These are phyloP conservation scores for Cheirogaleus major DNA, from an alignment of 2,797 vertebrate species.

Conservation along the genomic window DNA sequence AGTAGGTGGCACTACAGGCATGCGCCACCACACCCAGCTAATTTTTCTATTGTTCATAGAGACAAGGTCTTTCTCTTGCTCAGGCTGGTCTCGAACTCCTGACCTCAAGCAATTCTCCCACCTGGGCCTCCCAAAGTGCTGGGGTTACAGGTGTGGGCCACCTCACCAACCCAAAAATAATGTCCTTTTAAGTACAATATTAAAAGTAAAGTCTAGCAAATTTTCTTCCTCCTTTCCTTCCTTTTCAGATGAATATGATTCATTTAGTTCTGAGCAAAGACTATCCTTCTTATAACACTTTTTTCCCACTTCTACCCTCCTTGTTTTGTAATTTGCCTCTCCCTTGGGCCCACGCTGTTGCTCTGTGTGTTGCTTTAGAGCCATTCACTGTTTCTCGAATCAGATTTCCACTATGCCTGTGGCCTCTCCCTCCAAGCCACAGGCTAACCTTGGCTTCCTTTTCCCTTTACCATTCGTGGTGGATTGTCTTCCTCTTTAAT, in stretches of 20 bases:
- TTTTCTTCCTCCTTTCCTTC: not conserved
- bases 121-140: not conserved
- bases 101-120: too few relatives aligned
- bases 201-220: not conserved
- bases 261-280: not conserved
- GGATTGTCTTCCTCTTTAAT: not conserved
- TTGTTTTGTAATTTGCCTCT: not conserved
- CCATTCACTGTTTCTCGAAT: not conserved
- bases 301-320: not conserved
- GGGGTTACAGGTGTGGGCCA: not conserved
- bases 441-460: not conserved
- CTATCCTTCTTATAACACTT: not conserved
- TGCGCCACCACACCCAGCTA: not conserved
- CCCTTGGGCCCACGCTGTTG: not conserved
- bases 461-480: not conserved
- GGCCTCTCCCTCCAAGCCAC: rapidly evolving
- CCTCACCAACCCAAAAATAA: not conserved
- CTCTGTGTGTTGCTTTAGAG: not conserved
- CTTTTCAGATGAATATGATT: not conserved
- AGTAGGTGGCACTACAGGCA: not conserved
- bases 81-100: not conserved
- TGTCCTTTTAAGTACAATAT: not conserved
- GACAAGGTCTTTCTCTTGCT: not conserved
- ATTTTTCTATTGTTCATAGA: not conserved
- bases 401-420: not conserved